Base-by-base conservation (phyloP, 2,113 vertebrate genomes). In the Corvus moneduloides region DNA sequence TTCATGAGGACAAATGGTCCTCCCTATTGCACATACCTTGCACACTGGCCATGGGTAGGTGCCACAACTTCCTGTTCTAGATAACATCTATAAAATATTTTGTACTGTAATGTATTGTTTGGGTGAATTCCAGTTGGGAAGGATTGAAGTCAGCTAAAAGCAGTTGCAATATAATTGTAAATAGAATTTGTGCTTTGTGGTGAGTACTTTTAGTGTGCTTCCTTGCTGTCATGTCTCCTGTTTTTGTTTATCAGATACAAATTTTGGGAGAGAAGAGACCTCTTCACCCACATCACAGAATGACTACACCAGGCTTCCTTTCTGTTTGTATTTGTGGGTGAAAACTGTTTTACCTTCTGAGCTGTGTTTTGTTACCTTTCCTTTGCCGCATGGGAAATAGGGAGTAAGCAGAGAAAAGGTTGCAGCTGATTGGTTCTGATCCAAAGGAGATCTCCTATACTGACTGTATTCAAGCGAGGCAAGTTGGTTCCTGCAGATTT, bases 81-180 rank as follows among this genome's bases (percentile, higher is more conserved):
- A 16, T 52, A 87, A 95, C 91, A 95, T 86, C 73, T 89, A 7
- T 79, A 83, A 89, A 94, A 76, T 81, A 84, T 30, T 84, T 89
- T 48, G 33, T 71, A 71, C 74, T 83, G 17, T 75, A 77, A 87
- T 94, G 12, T 58, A 69, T 87, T 93, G n/a, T 89, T 94, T 86
- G 24, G 67, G 79, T 88, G 87, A 96, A 96, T 96, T 97, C 89
- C 76, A 90, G 56, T 17, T 92, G 51, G 68, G 68, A 93, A 92
- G 92, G 83, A 92, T 1, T 92, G 44, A 94, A 96, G 89, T 94
- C 61, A 93, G 64, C 52, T 95, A 93, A 96, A 95, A 97, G 82
- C 77, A 75, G 72, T 90, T 90, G 62, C 66, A 94, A 48, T 77
- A 43, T 56, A 89, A 69, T 37, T 56, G 48, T 68, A 89, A 87